phyloP scores from a whole-genome alignment of 2,113 vertebrate genomes.

The Zapornia atra region DNA sequence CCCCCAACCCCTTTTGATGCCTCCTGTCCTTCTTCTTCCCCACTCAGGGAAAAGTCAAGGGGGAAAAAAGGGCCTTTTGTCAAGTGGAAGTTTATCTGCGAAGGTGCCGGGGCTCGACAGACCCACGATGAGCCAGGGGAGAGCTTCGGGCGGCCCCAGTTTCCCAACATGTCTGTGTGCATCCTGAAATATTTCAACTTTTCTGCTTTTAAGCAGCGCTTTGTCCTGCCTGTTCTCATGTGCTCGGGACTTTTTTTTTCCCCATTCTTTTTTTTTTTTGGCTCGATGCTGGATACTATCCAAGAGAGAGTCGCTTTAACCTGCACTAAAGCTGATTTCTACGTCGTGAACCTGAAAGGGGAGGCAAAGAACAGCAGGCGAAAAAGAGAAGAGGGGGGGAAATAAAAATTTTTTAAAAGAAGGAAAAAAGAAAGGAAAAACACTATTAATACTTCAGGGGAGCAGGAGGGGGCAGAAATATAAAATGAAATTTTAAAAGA shows the following conservation, averaged over 20 bases:
- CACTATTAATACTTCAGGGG: background rate
- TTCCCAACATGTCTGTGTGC: conserved; percentile 60
- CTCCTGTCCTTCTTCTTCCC: background rate
- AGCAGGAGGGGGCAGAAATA: background rate
- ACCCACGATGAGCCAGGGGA: conserved; percentile 44
- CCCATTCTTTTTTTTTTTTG: conserved; percentile 4
- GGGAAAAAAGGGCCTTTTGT: conserved; percentile 38
- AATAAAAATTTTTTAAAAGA: too few species aligned
- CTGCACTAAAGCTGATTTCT: conserved; percentile 36
- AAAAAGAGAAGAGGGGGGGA: too few species aligned
- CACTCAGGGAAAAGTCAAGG: background rate
- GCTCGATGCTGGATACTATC: conserved; percentile 69
- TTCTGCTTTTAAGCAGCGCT: conserved; percentile 47
- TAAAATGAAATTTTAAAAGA: background rate
- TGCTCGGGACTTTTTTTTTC: conserved; percentile 55
- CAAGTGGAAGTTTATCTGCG: conserved; percentile 66
- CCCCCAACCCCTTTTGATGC: background rate
- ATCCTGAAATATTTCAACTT: conserved; percentile 68
- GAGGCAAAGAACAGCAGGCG: background rate
- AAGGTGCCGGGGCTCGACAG: conserved; percentile 38
- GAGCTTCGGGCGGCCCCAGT: conserved; percentile 38
- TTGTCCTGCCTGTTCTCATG: conserved; percentile 56
- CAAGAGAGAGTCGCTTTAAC: conserved; percentile 69
- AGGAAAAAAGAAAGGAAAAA: too few species aligned
- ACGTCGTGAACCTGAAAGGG: conserved; percentile 46